Base-by-base conservation (phyloP, 2,113 vertebrate species). In the Erinaceus europaeus region DNA sequence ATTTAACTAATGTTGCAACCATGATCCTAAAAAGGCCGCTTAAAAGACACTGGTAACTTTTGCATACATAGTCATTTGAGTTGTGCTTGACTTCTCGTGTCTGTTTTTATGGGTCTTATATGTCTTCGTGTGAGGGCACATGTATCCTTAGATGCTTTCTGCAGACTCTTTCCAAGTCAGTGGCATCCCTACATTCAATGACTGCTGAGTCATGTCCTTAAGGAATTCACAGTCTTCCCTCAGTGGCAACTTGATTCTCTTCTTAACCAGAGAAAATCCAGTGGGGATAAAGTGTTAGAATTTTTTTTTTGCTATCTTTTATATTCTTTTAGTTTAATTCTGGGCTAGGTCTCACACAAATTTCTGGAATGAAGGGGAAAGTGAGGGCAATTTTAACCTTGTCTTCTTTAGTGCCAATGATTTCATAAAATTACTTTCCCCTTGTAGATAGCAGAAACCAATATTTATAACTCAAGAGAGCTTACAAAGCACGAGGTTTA, bases 401-500 rank as follows among this genome's bases (percentile, higher is more conserved):
- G 15, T 62, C 78, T 34, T 87, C 48, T 81, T 71, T 64, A 69
- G 40, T 12, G 46, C 4, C 23, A 69, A 50, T 90, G 55, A 77
- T 59, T 85, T 61, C 79, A 79, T 85, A 76, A 46, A 89, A 61
- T 18, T 6, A 18, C 59, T 90, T 86, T 81, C 25, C 15, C 13
- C 11, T 34, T 77, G 69, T 27, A 91, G 14, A 59, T 50, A 93
- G 90, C 25, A 90, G 72, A 93, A 93, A 48, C 0, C 0, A 44
- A 50, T 61, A 29, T 68, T 93, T 96, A 84, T 94, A 67, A 74
- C 50, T 69, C 55, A 80, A 84, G 85, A 83, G 90, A 84, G 62
- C 73, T 96, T 94, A 95, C 53, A 61, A 40, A 93, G 88, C 75
- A 82, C 2, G 92, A 27, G 27, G 89, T 94, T 94, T 91, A 91